A percentile compares a stretch with the other conserved stretches of the same genome.
Evolutionary conservation across 2,888 invertebrate species (phyloP).

Genomic region (Dioctria linearis): DNA sequence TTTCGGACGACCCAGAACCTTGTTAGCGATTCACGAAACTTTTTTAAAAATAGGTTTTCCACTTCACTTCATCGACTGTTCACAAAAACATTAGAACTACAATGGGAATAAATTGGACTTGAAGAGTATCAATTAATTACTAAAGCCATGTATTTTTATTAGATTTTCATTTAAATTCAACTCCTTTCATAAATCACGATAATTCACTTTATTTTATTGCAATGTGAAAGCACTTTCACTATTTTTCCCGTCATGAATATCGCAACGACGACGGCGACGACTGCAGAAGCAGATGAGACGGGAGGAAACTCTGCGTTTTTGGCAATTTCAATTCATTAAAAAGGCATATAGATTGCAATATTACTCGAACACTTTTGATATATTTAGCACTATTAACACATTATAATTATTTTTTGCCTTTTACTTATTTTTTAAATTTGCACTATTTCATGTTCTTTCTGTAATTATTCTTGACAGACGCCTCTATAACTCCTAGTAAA

Average conservation of each 20-base stretch:
- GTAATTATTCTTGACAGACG: slow-evolving; percentile 19
- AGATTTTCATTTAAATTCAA: slow-evolving; percentile 3
- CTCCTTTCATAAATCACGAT: neutral
- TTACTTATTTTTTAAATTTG: neutral
- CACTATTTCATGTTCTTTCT: neutral
- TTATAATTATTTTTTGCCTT: neutral
- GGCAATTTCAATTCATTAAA: slow-evolving; percentile 9
- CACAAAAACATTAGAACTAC: neutral
- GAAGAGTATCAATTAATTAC: slow-evolving; percentile 25
- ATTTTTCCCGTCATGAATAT: slow-evolving; percentile 17
- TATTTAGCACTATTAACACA: neutral
- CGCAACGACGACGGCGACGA: slow-evolving; percentile 20
- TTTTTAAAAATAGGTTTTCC: neutral
- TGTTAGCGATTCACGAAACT: neutral
- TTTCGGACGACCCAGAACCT: neutral
- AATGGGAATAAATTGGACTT: neutral
- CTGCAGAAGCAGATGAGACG: neutral
- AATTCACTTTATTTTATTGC: neutral
- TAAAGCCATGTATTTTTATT: slow-evolving; percentile 22
- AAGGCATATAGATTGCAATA: neutral
- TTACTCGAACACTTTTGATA: neutral
- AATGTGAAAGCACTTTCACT: slow-evolving; percentile 49
- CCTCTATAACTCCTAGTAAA: slow-evolving; percentile 29
- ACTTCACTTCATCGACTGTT: too few species aligned
- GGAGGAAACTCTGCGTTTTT: slow-evolving; percentile 3